A percentile compares a stretch with the other conserved stretches of the same genome.
These are phyloP conservation scores for Luperina nickerlii DNA, from an alignment of 2,888 invertebrate genomes.

Conservation along the genomic window DNA sequence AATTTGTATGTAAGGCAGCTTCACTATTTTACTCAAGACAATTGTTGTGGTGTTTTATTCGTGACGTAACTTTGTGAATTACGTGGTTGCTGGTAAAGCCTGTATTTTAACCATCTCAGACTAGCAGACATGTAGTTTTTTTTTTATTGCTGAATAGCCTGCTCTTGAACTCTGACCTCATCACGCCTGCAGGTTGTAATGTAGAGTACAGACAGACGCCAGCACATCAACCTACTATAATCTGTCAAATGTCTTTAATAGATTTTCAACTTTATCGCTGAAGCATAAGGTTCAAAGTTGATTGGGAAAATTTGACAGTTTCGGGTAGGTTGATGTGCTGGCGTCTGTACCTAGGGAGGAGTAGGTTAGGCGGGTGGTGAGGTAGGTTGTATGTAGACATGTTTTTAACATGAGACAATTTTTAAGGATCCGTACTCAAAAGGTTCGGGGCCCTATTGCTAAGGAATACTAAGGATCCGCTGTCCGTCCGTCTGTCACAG, in stretches of 20 bases:
- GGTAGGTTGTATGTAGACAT: neutral
- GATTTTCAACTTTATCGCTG: no score
- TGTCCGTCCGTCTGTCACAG: no score
- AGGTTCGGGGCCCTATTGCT: neutral
- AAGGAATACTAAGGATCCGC: neutral
- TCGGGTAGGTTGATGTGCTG: no score
- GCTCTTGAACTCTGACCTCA: no score
- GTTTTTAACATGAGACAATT: neutral
- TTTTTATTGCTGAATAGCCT: no score
- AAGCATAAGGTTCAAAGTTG: no score
- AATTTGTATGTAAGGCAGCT: slow-evolving; percentile 39
- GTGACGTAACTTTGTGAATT: slow-evolving; percentile 23
- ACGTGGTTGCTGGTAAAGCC: neutral
- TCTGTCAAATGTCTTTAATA: no score
- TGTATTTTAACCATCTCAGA: neutral
- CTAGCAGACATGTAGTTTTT: neutral
- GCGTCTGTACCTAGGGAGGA: neutral
- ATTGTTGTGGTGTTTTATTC: slow-evolving; percentile 21
- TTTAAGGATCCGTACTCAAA: neutral
- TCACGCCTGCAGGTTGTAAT: no score
- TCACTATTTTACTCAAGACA: slow-evolving; percentile 37
- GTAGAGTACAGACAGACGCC: no score
- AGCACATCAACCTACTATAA: no score
- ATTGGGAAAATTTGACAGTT: no score
- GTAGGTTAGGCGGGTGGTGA: neutral